Evolutionary conservation across 1,140 invertebrate species (phyloP).

Genomic region (Meloidogyne hapla): DNA sequence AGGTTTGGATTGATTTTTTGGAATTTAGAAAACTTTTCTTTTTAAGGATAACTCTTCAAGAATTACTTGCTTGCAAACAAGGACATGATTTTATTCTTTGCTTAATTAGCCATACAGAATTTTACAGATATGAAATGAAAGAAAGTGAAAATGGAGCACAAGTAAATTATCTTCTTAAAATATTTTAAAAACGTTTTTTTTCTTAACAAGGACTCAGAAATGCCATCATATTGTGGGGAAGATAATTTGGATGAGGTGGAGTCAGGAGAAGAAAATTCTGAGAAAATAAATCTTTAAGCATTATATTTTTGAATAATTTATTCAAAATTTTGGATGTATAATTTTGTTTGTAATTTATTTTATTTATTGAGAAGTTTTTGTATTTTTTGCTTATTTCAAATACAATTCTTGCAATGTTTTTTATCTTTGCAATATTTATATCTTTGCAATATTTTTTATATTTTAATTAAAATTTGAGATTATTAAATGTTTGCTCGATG

Average conservation of each 20-base stretch:
- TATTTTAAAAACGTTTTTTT: neutral
- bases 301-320: neutral
- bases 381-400: too few relatives aligned
- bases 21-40: neutral
- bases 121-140: slow-evolving; percentile 33
- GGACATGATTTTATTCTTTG: slow-evolving; percentile 35
- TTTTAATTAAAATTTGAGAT: neutral
- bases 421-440: neutral
- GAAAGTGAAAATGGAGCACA: slow-evolving; percentile 16
- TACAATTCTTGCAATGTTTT: neutral
- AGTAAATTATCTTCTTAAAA: neutral
- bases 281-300: neutral
- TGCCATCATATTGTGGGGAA: slow-evolving; percentile 10
- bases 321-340: neutral
- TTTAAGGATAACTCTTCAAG: slow-evolving; percentile 26
- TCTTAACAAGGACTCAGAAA: slow-evolving; percentile 6
- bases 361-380: neutral
- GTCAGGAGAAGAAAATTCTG: slow-evolving; percentile 6
- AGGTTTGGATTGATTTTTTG: neutral
- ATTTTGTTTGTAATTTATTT: neutral
- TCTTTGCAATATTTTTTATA: too few relatives aligned
- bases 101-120: slow-evolving; percentile 21
- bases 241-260: slow-evolving; percentile 14
- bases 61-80: slow-evolving; percentile 32
- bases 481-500: neutral